Evolutionary conservation across 2,797 vertebrate species (phyloP).

Genomic region (Arremon aurantiirostris): DNA sequence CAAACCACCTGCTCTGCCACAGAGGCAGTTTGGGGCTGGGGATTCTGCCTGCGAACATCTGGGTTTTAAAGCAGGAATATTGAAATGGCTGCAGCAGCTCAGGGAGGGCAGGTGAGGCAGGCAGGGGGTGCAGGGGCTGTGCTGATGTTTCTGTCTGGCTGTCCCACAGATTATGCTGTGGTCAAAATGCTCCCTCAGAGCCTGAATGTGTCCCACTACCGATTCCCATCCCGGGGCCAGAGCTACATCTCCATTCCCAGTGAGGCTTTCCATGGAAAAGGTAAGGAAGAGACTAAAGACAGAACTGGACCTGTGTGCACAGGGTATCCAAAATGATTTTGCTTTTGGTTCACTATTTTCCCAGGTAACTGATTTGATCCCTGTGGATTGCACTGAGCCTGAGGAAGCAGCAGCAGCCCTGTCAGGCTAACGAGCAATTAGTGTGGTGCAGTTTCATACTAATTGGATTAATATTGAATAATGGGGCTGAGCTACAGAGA

Average conservation of each 20-base stretch:
- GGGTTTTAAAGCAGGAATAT: not conserved
- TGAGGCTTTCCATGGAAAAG: slow-evolving; percentile 83
- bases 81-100: not conserved
- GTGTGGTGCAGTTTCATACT: not conserved
- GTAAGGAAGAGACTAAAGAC: slow-evolving; percentile 72
- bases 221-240: slow-evolving; percentile 88
- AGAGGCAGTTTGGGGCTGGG: too few relatives aligned
- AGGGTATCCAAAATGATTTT: not conserved
- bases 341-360: not conserved
- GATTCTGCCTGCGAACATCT: too few relatives aligned
- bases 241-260: slow-evolving; percentile 90
- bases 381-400: not conserved
- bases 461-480: not conserved
- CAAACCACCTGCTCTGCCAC: too few relatives aligned
- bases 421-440: not conserved
- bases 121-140: not conserved
- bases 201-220: slow-evolving; percentile 82
- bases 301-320: not conserved
- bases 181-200: slow-evolving; percentile 81
- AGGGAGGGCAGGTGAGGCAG: too few relatives aligned
- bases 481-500: not conserved
- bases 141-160: not conserved
- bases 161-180: slow-evolving; percentile 86
- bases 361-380: not conserved
- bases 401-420: not conserved